Evolutionary conservation across 1,140 invertebrate genomes (phyloP), one percentile per base, ranked within the genome.

Genomic region (Drosophila arizonae): DNA sequence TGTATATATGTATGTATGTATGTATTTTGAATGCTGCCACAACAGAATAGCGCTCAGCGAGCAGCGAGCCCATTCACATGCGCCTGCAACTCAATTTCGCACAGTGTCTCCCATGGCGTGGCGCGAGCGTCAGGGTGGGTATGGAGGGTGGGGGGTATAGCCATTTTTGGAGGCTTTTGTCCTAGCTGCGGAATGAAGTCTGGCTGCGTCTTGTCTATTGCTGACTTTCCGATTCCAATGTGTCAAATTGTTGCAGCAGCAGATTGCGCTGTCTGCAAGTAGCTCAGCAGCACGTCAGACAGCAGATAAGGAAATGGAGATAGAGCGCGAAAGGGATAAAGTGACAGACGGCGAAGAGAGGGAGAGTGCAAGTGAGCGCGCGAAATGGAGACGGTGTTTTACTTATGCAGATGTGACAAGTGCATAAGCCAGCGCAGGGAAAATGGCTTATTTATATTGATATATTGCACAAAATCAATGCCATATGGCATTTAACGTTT

Each of bases 361-460:
- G 0, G 28, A 33, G 24, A 4, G 41, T 13, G 17, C 2, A 26
- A 43, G 41, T 0, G 13, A 15, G 41, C 13, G 41, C 41, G 33
- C 33, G 11, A 39, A 8, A 9, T 36, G 33, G 33, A 36, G 36
- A 39, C 36, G 10, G 2, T 39, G 36, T 39, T 39, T 46, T 15
- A 48, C 65, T 72, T 72, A 75, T 85, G 81, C 81, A 86, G 81
- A 85, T 86, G 81, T 81, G 81, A 81, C 81, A 86, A 86, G 77
- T 86, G 80, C 81, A 80, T 72, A 75, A 70, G 79, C 79, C 69
- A 63, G 69, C 69, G 48, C 36, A 81, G 69, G 77, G 77, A 77
- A 85, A 81, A 86, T 81, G 82, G 55, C 77, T 77, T 81, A 68
- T 81, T 81, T 81, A 71, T 81, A 68, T 84, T 85, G 81, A 81